phyloP scores from a whole-genome alignment of 2,797 vertebrate species.

The Myotis myotis region DNA sequence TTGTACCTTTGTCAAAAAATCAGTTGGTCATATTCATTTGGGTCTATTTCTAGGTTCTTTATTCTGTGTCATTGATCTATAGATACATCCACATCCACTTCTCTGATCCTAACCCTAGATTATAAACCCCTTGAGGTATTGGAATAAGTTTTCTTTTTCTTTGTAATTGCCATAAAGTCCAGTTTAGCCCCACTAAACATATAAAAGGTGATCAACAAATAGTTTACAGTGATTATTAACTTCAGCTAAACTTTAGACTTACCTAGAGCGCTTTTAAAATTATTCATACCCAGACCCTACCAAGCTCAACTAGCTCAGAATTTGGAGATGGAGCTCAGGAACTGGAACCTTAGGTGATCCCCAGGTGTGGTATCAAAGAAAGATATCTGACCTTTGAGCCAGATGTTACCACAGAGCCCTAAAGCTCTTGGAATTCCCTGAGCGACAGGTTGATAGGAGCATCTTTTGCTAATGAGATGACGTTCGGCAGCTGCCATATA shows the following conservation, averaged over 20 bases:
- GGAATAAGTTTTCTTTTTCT: neutral
- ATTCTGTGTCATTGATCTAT: neutral
- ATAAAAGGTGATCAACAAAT: neutral
- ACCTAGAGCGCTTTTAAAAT: neutral
- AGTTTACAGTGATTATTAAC: constrained; percentile 6
- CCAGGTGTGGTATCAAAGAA: neutral
- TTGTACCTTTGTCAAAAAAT: neutral
- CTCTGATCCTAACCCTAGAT: neutral
- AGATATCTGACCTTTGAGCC: neutral
- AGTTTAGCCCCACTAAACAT: neutral
- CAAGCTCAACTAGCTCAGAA: neutral
- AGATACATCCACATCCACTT: neutral
- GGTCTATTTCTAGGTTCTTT: neutral
- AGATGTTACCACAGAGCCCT: neutral
- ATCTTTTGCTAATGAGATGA: neutral
- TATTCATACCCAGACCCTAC: neutral
- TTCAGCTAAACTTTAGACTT: neutral
- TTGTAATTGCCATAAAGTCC: neutral
- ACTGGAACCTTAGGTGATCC: neutral
- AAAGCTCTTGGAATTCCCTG: neutral
- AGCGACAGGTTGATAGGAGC: neutral
- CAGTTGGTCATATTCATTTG: neutral
- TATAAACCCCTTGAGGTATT: neutral
- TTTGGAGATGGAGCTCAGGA: neutral
- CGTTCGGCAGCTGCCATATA: neutral